phyloP scores from a whole-genome alignment of 92 coral and sea anemone genomes.

The Epizoanthus stellaris region DNA sequence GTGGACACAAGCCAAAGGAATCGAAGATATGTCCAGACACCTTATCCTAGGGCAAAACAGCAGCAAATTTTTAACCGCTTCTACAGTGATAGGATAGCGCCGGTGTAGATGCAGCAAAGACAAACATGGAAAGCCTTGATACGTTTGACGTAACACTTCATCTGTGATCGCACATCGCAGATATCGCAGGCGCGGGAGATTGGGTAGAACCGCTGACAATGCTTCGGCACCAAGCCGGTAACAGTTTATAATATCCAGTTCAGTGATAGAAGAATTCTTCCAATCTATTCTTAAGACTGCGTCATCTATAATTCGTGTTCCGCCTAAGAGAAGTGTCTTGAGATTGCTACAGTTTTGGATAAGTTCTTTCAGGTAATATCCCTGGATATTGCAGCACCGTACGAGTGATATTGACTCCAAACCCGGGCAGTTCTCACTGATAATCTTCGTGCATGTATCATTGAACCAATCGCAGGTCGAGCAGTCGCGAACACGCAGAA shows the following conservation, averaged over 20 bases:
- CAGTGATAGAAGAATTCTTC: slow-evolving; percentile 50
- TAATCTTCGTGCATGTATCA: slow-evolving; percentile 54
- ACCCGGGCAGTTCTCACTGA: slow-evolving; percentile 63
- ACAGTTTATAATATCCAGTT: slow-evolving; percentile 71
- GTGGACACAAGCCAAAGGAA: slow-evolving; percentile 71
- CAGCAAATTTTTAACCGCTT: slow-evolving; percentile 62
- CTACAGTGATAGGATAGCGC: slow-evolving; percentile 79
- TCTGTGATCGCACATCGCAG: slow-evolving; percentile 78
- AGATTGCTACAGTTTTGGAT: slow-evolving; percentile 48
- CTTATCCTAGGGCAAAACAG: slow-evolving; percentile 64
- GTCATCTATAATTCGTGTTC: slow-evolving; percentile 64
- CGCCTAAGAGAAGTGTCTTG: slow-evolving; percentile 64
- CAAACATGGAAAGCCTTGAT: slow-evolving; percentile 60
- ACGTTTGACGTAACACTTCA: slow-evolving; percentile 54
- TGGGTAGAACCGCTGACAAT: slow-evolving; percentile 63
- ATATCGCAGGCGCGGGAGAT: slow-evolving; percentile 76
- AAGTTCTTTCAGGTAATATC: slow-evolving; percentile 58
- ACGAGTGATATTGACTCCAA: slow-evolving; percentile 69
- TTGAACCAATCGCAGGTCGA: slow-evolving; percentile 72
- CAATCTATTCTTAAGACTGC: slow-evolving; percentile 51
- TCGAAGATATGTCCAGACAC: slow-evolving; percentile 78
- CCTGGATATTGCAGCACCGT: slow-evolving; percentile 71
- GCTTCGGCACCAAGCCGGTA: slow-evolving; percentile 58
- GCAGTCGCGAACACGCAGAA: slow-evolving; percentile 75
- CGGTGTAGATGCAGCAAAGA: slow-evolving; percentile 69